Conservation (phyloP, 1,140 invertebrate genomes). For the Meteorus sp. region DNA sequence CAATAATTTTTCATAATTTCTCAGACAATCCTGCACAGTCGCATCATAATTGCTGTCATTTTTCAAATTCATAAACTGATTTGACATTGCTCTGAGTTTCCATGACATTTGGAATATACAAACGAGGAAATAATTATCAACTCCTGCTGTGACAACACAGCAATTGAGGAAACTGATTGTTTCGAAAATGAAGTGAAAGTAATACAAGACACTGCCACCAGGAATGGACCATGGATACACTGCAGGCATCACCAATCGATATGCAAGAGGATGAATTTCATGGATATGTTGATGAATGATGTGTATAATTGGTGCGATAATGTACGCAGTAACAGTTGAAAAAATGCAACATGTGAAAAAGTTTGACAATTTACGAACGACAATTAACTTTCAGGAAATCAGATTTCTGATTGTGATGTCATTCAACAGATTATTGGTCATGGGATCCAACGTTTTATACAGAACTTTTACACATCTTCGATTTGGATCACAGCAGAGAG, state of each 20-base stretch:
- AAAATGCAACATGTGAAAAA: not conserved
- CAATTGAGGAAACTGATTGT: no score
- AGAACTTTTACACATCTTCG: no score
- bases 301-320: not conserved
- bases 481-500: no score
- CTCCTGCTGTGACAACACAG: not conserved
- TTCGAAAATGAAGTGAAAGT: not conserved
- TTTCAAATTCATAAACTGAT: not conserved
- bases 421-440: not conserved
- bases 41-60: not conserved
- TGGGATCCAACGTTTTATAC: no score
- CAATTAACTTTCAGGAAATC: not conserved
- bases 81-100: not conserved
- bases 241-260: not conserved
- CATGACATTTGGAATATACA: constrained; percentile 14
- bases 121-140: not conserved
- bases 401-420: not conserved
- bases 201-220: not conserved
- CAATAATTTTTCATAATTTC: constrained; percentile 8
- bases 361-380: not conserved
- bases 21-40: constrained; percentile 1
- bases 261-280: not conserved
- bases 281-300: not conserved
- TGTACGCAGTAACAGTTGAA: not conserved
- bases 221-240: not conserved